These are phyloP conservation scores for Apostichopus japonicus DNA, from an alignment of 35 echinoderm and acorn worm genomes.

Conservation along the genomic window DNA sequence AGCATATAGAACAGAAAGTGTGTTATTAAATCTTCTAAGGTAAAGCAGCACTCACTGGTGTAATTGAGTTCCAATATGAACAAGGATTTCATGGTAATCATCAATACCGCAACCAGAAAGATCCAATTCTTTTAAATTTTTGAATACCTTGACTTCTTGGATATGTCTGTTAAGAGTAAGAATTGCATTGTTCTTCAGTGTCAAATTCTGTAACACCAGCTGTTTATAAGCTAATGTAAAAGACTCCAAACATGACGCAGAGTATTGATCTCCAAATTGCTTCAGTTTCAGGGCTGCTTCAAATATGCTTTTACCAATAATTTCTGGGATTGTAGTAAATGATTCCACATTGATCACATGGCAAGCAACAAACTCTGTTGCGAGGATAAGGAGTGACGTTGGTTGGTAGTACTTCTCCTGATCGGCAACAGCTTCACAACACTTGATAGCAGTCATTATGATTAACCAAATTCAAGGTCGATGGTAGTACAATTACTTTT, in stretches of 20 bases:
- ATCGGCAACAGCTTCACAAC: neutral
- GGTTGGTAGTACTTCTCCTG: neutral
- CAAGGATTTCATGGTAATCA: slow-evolving; percentile 3
- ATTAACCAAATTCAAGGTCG: too few relatives aligned
- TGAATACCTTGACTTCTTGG: neutral
- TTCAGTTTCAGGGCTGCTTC: slow-evolving; percentile 1
- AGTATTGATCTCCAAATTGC: slow-evolving; percentile 1
- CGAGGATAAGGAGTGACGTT: neutral
- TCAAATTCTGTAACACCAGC: neutral
- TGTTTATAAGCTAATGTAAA: slow-evolving; percentile 36
- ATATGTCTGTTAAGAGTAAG: neutral
- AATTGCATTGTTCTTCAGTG: neutral
- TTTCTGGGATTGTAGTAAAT: slow-evolving; percentile 1
- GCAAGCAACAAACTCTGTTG: slow-evolving; percentile 13
- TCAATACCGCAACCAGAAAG: neutral
- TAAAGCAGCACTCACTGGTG: neutral
- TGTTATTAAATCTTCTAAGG: neutral
- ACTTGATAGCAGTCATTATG: neutral
- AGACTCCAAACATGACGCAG: neutral
- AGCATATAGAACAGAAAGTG: neutral
- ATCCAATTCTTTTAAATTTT: neutral
- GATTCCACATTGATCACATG: slow-evolving; percentile 13
- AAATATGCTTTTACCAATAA: slow-evolving; percentile 11
- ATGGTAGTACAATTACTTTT: too few relatives aligned
- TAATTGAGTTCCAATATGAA: slow-evolving; percentile 14